Percentiles rank a stretch among this genome's conserved stretches.
These are phyloP conservation scores for Lymantria monacha DNA, from an alignment of 2,888 invertebrate genomes.

Conservation along the genomic window DNA sequence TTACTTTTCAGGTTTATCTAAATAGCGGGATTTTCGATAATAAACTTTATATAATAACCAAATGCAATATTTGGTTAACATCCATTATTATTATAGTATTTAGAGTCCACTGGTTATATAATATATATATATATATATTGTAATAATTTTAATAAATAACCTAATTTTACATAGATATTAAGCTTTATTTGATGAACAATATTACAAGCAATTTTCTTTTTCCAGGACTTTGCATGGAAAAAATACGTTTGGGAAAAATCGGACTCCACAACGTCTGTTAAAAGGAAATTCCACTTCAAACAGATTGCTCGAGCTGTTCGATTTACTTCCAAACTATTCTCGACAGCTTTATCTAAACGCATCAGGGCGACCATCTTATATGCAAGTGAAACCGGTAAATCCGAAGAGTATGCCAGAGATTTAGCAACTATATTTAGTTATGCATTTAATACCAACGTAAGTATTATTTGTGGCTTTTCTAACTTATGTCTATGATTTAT, in stretches of 20 bases:
- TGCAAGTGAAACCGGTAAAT: constrained; percentile 97
- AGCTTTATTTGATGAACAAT: no score
- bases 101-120: no score
- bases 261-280: constrained; percentile 84
- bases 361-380: constrained; percentile 97
- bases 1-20: no score
- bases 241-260: constrained; percentile 90
- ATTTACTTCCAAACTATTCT: constrained; percentile 97
- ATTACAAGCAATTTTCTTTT: neutral
- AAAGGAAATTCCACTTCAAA: constrained; percentile 96
- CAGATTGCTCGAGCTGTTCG: constrained; percentile 97
- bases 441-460: constrained; percentile 96
- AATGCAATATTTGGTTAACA: no score
- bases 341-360: constrained; percentile 93
- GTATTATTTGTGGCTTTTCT: neutral
- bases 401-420: constrained; percentile 96
- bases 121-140: no score
- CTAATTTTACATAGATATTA: no score
- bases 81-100: no score
- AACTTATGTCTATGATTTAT: neutral
- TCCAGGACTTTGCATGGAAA: constrained; percentile 93
- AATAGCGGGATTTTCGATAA: no score
- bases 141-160: no score
- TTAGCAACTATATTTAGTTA: constrained; percentile 94
- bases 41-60: no score